phyloP scores from a whole-genome alignment of 1,140 invertebrate species.

The Mercenaria mercenaria region DNA sequence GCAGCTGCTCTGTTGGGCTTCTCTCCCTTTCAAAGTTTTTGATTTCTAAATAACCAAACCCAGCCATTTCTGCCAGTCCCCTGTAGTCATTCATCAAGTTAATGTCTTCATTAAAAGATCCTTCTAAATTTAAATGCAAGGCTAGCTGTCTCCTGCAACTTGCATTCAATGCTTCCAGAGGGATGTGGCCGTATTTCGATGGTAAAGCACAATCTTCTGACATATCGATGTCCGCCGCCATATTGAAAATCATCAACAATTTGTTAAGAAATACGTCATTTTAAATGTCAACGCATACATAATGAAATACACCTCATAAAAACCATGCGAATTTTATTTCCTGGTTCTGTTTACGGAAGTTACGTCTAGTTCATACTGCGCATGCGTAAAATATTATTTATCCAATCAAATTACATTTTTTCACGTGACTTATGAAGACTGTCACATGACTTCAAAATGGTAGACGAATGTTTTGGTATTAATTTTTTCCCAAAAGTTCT shows the following conservation, averaged over 20 bases:
- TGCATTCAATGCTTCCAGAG: constrained; percentile 38
- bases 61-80: constrained; percentile 62
- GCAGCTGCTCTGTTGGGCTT: constrained; percentile 59
- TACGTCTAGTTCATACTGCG: not conserved
- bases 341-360: not conserved
- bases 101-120: constrained; percentile 28
- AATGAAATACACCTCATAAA: not conserved
- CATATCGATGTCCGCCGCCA: constrained; percentile 11
- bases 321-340: constrained; percentile 16
- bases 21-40: constrained; percentile 45
- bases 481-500: no score
- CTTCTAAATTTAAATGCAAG: constrained; percentile 48
- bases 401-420: not conserved
- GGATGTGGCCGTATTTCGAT: constrained; percentile 32
- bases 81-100: constrained; percentile 51
- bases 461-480: no score
- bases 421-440: not conserved
- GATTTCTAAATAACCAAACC: constrained; percentile 60
- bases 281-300: not conserved
- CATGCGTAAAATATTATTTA: not conserved
- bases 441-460: constrained; percentile 54
- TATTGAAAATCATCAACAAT: not conserved
- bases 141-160: constrained; percentile 43
- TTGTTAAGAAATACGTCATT: not conserved
- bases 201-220: constrained; percentile 42